Evolutionary conservation across 2,888 invertebrate genomes (phyloP).

Genomic region (Mimas tiliae): DNA sequence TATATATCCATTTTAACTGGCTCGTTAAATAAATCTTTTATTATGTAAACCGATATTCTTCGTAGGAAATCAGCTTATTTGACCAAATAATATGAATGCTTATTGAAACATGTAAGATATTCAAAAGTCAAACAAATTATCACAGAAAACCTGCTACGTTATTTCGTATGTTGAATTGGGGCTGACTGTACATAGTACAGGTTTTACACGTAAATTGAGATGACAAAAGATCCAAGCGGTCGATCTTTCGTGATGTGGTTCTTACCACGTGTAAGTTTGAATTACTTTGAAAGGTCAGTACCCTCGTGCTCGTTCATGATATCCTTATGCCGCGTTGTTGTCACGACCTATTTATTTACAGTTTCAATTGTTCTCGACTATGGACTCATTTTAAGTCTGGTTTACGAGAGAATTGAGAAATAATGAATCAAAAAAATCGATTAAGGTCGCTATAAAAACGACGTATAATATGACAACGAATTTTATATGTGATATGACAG

Average conservation of each 20-base stretch:
- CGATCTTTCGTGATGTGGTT: slow-evolving; percentile 28
- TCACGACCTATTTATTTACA: slow-evolving; percentile 81
- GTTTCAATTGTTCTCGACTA: slow-evolving; percentile 66
- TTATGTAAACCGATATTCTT: not conserved
- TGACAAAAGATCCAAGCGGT: slow-evolving; percentile 11
- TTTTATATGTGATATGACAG: slow-evolving; percentile 53
- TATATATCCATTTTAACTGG: not conserved
- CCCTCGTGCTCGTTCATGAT: slow-evolving; percentile 72
- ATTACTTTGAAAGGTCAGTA: slow-evolving; percentile 71
- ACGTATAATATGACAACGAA: slow-evolving; percentile 51
- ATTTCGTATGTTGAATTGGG: not conserved
- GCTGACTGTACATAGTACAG: not conserved
- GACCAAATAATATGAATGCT: not conserved
- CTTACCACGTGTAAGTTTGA: slow-evolving; percentile 57
- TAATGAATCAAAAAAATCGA: slow-evolving; percentile 55
- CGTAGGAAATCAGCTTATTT: not conserved
- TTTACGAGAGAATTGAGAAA: slow-evolving; percentile 42
- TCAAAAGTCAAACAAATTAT: not conserved
- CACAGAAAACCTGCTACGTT: not conserved
- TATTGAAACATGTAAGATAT: not conserved
- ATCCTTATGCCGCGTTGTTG: slow-evolving; percentile 66
- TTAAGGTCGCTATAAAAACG: slow-evolving; percentile 54
- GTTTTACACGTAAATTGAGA: slow-evolving; percentile 21
- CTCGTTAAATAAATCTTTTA: slow-evolving; percentile 14
- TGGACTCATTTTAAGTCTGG: slow-evolving; percentile 39